These are phyloP conservation scores for Tyrannus savana DNA, from an alignment of 2,113 vertebrate species.

Conservation along the genomic window DNA sequence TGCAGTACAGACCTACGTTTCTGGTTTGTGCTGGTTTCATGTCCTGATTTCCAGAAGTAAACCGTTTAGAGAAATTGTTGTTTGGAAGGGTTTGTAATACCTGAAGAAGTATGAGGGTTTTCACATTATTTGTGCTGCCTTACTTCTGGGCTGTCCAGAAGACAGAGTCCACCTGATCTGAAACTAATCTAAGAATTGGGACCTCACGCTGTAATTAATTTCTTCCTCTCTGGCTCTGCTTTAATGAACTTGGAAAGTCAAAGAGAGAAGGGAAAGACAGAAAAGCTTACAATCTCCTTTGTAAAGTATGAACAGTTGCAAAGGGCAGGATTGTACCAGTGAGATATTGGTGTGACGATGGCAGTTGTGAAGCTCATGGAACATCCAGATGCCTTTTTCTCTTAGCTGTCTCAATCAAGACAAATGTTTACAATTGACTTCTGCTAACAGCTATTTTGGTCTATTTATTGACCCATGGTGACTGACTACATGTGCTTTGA, in stretches of 20 bases:
- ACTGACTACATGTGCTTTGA: neutral
- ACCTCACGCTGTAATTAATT: neutral
- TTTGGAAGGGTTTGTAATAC: neutral
- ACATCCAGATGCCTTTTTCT: neutral
- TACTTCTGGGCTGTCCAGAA: neutral
- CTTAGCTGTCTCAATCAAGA: neutral
- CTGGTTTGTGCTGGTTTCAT: neutral
- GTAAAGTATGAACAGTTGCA: neutral
- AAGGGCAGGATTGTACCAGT: neutral
- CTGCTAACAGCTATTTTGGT: neutral
- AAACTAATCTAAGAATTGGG: neutral
- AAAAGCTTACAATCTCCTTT: neutral
- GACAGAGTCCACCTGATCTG: neutral
- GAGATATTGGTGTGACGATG: neutral
- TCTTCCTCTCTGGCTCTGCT: neutral
- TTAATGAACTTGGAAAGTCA: neutral
- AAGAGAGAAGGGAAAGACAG: neutral
- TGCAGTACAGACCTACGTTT: neutral
- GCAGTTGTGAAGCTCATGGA: neutral
- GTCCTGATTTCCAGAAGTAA: neutral
- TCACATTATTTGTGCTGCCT: neutral
- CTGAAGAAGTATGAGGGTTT: neutral
- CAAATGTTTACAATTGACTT: neutral
- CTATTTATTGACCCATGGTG: neutral
- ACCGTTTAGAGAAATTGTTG: neutral